Evolutionary conservation across 1,140 invertebrate genomes (phyloP), one percentile per base, ranked within the genome.

Genomic region (Microplitis demolitor): DNA sequence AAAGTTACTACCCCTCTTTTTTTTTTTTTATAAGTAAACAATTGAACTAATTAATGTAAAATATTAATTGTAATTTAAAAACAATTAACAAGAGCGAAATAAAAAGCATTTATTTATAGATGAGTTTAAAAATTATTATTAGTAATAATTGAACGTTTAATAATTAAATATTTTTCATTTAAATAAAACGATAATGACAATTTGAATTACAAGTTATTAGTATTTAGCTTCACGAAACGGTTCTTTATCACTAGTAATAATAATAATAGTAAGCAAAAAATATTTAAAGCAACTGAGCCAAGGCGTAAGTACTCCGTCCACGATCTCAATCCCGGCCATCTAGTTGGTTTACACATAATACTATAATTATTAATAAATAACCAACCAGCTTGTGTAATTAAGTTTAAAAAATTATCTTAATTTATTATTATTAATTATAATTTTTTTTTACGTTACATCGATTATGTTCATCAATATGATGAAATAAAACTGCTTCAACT

Each of bases 381-480:
- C 68, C 68, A 69, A 69, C 68, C 68, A 69, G 61, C 68, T 58
- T 33, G n/a, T 24, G 45, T 58, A 39, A 45, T 9, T 60, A 69
- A 13, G 13, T n/a, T 35, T 63, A 6, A 63, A 37, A 35, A 13
- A 35, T 34, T 13, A 4, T 50, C 63, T n/a, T 5, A 14, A n/a
- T 11, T 35, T 31, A 34, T 34, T 60, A 33, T 60, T 60, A 31
- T 34, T 31, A 8, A 31, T 34, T 24, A 24, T 24, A 24, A 24
- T 11, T 34, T 60, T 60, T 60, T 60, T 24, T 56, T 24, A 56
- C 53, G 53, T 31, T 60, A 60, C 16, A 60, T 31, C 13, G 13
- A 60, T 13, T 24, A 60, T 24, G 56, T 61, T 69, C 67, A 69
- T 69, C 67, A 61, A 69, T 69, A 69, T 69, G 67, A 69, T 69